These are phyloP conservation scores for Anoura caudifer DNA, from an alignment of 2,113 vertebrate genomes.

Conservation along the genomic window DNA sequence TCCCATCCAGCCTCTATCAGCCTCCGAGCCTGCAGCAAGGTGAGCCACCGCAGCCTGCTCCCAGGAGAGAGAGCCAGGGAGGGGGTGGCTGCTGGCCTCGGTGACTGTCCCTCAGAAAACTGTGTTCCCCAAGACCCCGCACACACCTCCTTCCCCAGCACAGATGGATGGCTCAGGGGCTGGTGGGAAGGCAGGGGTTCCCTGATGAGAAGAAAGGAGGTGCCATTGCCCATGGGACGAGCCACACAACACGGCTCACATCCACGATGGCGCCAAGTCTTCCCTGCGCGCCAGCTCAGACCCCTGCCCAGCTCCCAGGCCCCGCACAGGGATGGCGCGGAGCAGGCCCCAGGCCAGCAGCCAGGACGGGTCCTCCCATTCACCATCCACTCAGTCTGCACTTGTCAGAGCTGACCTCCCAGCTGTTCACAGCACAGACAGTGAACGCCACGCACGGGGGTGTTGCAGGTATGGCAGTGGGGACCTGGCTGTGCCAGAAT, in stretches of 20 bases:
- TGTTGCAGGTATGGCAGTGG: neutral
- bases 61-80: neutral
- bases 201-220: neutral
- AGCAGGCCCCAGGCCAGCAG: too few relatives aligned
- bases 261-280: fast-evolving
- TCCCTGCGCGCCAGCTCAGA: neutral
- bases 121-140: neutral
- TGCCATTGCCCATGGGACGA: fast-evolving
- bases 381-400: conserved; percentile 35
- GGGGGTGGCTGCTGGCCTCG: neutral
- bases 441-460: conserved; percentile 44
- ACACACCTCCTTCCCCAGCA: neutral
- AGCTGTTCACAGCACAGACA: conserved; percentile 48
- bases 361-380: neutral
- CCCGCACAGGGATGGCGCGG: fast-evolving
- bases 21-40: neutral
- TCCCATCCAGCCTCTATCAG: neutral
- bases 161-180: neutral
- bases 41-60: neutral
- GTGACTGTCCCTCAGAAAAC: neutral
- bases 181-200: neutral
- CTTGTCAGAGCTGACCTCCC: conserved; percentile 52
- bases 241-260: fast-evolving
- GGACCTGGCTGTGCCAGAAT: neutral
- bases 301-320: neutral